Evolutionary conservation across 1,140 invertebrate genomes (phyloP).

Genomic region (Elysia chlorotica): DNA sequence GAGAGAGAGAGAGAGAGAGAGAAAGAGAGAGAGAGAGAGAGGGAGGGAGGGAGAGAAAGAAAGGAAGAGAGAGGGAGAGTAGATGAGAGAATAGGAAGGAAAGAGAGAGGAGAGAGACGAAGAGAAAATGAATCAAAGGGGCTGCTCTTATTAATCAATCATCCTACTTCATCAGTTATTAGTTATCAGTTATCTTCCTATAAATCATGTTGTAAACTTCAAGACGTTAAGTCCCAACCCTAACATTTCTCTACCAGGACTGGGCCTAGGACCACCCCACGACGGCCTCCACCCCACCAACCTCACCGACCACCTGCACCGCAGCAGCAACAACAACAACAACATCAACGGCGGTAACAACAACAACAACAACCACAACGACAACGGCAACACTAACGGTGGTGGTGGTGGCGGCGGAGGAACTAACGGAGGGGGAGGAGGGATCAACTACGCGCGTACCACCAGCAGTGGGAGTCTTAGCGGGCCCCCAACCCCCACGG

Average conservation of each 20-base stretch:
- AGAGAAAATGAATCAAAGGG: no score
- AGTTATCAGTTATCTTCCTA: not conserved
- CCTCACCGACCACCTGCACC: conserved; percentile 19
- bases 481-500: conserved; percentile 37
- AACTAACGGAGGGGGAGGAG: conserved; percentile 18
- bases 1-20: no score
- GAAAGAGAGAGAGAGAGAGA: no score
- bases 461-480: conserved; percentile 44
- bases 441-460: conserved; percentile 37
- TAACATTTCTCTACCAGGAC: not conserved
- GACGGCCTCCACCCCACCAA: conserved; percentile 15
- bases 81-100: no score
- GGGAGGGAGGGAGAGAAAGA: no score
- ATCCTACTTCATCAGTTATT: not conserved
- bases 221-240: not conserved
- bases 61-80: no score
- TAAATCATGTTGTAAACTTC: not conserved
- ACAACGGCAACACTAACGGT: not conserved
- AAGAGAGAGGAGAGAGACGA: no score
- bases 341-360: not conserved
- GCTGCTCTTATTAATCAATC: no score
- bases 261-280: not conserved
- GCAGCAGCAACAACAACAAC: conserved; percentile 9
- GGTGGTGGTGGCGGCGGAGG: conserved; percentile 17
- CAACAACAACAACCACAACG: conserved; percentile 3